Percentiles rank a stretch among this genome's conserved stretches.
Conservation (phyloP, 2,888 invertebrate species). For the Diadegma fenestrale region DNA sequence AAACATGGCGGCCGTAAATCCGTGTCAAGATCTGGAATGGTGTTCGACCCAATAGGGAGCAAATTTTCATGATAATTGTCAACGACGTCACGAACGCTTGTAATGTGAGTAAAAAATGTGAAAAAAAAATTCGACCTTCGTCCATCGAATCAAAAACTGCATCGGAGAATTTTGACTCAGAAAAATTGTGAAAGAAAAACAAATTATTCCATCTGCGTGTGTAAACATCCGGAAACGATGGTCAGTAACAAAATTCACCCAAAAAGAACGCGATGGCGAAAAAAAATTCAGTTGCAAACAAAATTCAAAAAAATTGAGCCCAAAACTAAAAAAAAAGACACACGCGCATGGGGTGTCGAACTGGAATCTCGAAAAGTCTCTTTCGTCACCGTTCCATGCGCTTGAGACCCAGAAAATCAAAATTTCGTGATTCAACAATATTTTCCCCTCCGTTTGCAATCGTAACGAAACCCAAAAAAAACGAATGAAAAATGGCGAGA, state of each 20-base stretch:
- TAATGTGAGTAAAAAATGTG: not conserved
- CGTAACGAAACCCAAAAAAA: not conserved
- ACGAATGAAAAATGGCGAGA: not conserved
- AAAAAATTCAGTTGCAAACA: not conserved
- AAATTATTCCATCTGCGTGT: not conserved
- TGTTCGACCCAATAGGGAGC: not conserved
- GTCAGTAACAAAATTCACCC: not conserved
- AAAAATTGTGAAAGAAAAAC: not conserved
- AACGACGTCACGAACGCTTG: too few species aligned
- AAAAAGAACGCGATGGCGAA: not conserved
- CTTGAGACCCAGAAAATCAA: too few species aligned
- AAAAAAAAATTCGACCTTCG: not conserved
- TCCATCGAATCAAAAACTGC: not conserved
- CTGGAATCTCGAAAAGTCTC: not conserved
- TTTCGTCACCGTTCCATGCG: not conserved
- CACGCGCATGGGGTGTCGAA: not conserved
- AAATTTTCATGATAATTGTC: not conserved
- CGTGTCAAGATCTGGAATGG: not conserved
- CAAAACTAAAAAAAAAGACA: not conserved
- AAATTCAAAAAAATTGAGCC: not conserved
- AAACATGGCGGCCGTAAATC: slow-evolving; percentile 17
- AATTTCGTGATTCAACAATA: not conserved
- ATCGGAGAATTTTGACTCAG: not conserved
- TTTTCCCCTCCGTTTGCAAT: not conserved
- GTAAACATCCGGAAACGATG: not conserved